These are phyloP conservation scores for Euplexia lucipara DNA, from an alignment of 2,888 invertebrate species.

Conservation along the genomic window DNA sequence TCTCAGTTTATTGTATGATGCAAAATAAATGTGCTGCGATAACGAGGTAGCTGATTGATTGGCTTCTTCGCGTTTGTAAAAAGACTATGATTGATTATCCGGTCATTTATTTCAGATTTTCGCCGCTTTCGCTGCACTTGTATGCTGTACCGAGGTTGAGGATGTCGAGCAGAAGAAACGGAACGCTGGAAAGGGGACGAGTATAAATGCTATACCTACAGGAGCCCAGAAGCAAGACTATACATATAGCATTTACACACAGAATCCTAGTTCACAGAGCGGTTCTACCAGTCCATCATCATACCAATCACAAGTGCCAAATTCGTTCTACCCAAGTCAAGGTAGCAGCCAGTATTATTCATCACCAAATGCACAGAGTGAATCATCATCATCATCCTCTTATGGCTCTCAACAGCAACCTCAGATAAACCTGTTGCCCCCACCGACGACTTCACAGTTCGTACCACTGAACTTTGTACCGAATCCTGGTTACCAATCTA, in stretches of 20 bases:
- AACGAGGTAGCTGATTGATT: constrained; percentile 74
- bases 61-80: constrained; percentile 66
- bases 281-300: constrained; percentile 71
- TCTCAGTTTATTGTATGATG: constrained; percentile 38
- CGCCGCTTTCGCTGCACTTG: constrained; percentile 79
- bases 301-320: constrained; percentile 81
- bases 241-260: constrained; percentile 83
- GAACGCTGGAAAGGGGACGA: constrained; percentile 81
- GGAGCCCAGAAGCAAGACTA: constrained; percentile 88
- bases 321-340: constrained; percentile 85
- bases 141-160: constrained; percentile 80
- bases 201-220: constrained; percentile 83
- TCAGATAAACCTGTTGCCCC: constrained; percentile 76
- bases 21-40: constrained; percentile 46
- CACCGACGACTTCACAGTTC: constrained; percentile 78
- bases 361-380: constrained; percentile 70
- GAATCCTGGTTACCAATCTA: constrained; percentile 85
- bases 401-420: constrained; percentile 70
- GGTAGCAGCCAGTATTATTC: constrained; percentile 80
- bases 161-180: constrained; percentile 87
- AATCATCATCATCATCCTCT: constrained; percentile 66
- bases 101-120: constrained; percentile 80
- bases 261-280: constrained; percentile 74
- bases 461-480: constrained; percentile 84
- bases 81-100: constrained; percentile 70